phyloP scores from a whole-genome alignment of 1,140 invertebrate species.

The Aleiodes sp. region DNA sequence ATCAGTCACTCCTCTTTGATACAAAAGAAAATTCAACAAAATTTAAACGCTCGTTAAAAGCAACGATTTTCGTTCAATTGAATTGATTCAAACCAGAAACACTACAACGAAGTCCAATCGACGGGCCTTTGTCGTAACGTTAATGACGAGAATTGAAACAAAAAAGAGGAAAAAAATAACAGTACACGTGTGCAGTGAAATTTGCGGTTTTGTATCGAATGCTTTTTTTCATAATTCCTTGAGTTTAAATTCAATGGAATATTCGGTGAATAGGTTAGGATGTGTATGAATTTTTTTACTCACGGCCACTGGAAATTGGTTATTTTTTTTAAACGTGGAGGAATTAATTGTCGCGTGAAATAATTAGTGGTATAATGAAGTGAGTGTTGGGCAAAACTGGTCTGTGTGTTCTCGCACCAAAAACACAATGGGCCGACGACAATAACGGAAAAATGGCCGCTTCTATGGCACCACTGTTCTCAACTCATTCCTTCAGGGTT shows the following conservation, averaged over 20 bases:
- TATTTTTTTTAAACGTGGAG: slow-evolving; percentile 47
- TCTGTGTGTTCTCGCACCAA: slow-evolving; percentile 59
- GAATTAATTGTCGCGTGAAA: slow-evolving; percentile 60
- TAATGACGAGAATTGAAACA: slow-evolving; percentile 37
- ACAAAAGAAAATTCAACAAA: not conserved
- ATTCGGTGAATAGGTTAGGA: not conserved
- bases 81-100: slow-evolving; percentile 1
- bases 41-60: not conserved
- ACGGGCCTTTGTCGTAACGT: slow-evolving; percentile 26
- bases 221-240: not conserved
- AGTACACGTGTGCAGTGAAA: not conserved
- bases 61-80: not conserved
- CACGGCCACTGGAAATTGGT: slow-evolving; percentile 45
- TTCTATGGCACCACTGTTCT: slow-evolving; percentile 53
- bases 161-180: slow-evolving; percentile 34
- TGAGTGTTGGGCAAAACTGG: slow-evolving; percentile 63
- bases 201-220: not conserved
- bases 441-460: slow-evolving; percentile 56
- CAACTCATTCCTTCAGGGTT: no score
- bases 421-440: slow-evolving; percentile 57
- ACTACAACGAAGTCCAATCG: slow-evolving; percentile 8
- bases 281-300: not conserved
- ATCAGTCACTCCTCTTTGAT: not conserved
- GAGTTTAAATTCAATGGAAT: not conserved
- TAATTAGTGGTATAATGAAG: slow-evolving; percentile 68